A percentile compares a stretch with the other conserved stretches of the same genome.
Evolutionary conservation across 2,797 vertebrate genomes (phyloP).

Genomic region (Takifugu ocellatus): DNA sequence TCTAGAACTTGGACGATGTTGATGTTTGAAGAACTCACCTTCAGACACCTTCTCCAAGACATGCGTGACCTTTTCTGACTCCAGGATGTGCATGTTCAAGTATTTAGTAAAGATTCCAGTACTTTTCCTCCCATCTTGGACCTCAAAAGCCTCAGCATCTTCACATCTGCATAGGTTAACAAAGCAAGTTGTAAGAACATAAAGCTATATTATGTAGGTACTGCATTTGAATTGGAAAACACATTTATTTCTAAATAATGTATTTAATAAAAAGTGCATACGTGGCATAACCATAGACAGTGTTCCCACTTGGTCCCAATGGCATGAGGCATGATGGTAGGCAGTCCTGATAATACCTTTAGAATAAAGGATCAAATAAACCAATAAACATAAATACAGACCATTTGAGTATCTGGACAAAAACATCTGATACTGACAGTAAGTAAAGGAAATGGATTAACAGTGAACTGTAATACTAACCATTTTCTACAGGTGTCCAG

Average conservation of each 20-base stretch:
- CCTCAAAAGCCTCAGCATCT: slow-evolving; percentile 86
- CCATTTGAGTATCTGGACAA: neutral
- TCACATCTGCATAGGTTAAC: slow-evolving; percentile 73
- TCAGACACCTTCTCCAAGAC: slow-evolving; percentile 87
- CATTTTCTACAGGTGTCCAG: slow-evolving; percentile 90
- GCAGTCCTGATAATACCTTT: slow-evolving; percentile 81
- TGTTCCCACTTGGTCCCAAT: slow-evolving; percentile 82
- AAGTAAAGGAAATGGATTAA: neutral
- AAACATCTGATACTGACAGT: neutral
- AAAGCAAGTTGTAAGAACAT: neutral
- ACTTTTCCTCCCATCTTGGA: slow-evolving; percentile 85
- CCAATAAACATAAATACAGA: neutral
- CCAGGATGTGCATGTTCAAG: slow-evolving; percentile 84
- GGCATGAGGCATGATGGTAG: slow-evolving; percentile 78
- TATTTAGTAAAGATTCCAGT: slow-evolving; percentile 93
- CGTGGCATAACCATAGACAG: slow-evolving; percentile 89
- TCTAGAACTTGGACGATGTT: no score
- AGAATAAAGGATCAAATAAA: slow-evolving; percentile 13
- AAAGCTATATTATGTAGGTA: neutral
- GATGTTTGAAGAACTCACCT: slow-evolving; percentile 64
- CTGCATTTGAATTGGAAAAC: neutral
- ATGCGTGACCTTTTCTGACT: slow-evolving; percentile 82
- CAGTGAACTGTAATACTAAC: slow-evolving; percentile 50
- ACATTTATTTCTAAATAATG: neutral
- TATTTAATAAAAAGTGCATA: slow-evolving; percentile 61